A percentile compares a stretch with the other conserved stretches of the same genome.
Evolutionary conservation across 2,113 vertebrate species (phyloP).

Genomic region (Aramus guarauna): DNA sequence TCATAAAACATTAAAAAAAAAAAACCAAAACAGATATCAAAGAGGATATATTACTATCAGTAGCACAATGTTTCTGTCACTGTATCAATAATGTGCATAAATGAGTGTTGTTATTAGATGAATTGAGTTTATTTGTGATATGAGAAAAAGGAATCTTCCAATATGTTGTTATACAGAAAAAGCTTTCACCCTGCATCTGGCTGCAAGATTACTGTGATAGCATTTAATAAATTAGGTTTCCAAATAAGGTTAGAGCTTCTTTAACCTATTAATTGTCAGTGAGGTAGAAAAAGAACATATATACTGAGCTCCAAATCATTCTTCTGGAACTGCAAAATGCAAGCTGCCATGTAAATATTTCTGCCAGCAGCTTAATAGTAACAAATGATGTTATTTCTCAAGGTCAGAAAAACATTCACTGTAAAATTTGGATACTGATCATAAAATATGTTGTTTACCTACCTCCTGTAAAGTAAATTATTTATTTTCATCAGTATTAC

Average conservation of each 20-base stretch:
- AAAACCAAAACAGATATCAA: neutral
- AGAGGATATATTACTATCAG: neutral
- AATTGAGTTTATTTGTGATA: neutral
- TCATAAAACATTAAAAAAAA: neutral
- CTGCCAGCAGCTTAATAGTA: slow-evolving; percentile 1
- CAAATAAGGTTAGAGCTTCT: neutral
- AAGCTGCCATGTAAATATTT: slow-evolving; percentile 31
- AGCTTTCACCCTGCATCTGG: neutral
- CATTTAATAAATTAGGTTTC: slow-evolving; percentile 15
- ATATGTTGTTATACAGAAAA: neutral
- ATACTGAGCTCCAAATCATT: slow-evolving; percentile 4
- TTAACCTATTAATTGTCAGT: slow-evolving; percentile 31
- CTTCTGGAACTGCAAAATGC: neutral
- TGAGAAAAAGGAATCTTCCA: neutral
- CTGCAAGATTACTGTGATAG: neutral
- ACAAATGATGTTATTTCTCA: slow-evolving; percentile 2
- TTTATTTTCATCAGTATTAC: neutral
- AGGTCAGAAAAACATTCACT: neutral
- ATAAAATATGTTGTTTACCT: neutral
- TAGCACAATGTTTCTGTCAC: neutral
- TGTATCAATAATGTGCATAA: neutral
- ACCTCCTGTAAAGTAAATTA: neutral
- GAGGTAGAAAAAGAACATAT: neutral
- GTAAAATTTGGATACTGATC: neutral
- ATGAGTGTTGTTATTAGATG: neutral